These are phyloP conservation scores for Luidia sarsii DNA, from an alignment of 53 echinoderm and acorn worm species.

Conservation along the genomic window DNA sequence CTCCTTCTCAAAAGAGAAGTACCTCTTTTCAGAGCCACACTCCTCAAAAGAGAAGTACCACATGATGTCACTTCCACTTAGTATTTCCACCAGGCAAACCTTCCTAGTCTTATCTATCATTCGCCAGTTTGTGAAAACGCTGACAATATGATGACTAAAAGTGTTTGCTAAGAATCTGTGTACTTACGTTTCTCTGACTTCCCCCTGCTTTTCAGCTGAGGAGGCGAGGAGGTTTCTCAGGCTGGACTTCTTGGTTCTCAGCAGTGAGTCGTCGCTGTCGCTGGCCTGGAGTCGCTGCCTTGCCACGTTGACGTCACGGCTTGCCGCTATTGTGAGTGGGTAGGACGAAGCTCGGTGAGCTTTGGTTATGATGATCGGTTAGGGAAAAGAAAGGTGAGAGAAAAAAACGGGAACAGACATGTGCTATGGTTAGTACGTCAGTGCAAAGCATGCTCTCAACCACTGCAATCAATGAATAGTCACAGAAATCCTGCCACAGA, in stretches of 20 bases:
- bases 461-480: too few relatives aligned
- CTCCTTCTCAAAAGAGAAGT: too few relatives aligned
- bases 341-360: conserved; percentile 45
- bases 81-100: too few relatives aligned
- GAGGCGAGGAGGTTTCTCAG: conserved; percentile 48
- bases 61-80: too few relatives aligned
- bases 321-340: conserved; percentile 40
- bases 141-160: too few relatives aligned
- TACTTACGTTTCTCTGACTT: conserved; percentile 38
- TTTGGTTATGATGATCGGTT: neutral
- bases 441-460: neutral
- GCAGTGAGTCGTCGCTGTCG: conserved; percentile 39
- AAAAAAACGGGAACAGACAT: conserved; percentile 6
- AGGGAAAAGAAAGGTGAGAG: neutral
- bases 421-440: neutral
- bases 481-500: too few relatives aligned
- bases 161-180: too few relatives aligned
- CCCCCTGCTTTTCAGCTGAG: conserved; percentile 38
- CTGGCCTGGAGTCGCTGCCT: conserved; percentile 19
- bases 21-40: too few relatives aligned
- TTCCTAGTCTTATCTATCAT: too few relatives aligned
- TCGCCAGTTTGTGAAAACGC: too few relatives aligned
- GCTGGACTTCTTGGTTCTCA: conserved; percentile 29
- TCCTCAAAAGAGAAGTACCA: too few relatives aligned
- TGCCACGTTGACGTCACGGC: neutral